phyloP scores from a whole-genome alignment of 2,888 invertebrate genomes.

The Parasteatoda lunata region DNA sequence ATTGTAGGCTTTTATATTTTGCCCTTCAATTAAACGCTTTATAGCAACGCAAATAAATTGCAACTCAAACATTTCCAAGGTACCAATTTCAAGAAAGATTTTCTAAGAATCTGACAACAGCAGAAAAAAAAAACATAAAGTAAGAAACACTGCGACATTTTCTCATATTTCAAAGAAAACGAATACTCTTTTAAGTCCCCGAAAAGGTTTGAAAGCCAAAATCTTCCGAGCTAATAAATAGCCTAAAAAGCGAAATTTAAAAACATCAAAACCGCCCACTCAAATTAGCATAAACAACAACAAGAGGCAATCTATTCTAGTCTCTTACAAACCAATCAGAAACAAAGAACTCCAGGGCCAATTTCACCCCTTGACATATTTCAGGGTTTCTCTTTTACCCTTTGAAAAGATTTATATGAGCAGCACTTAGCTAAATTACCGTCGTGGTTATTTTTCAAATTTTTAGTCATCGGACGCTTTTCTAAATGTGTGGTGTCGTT shows the following conservation, averaged over 20 bases:
- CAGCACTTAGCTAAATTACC: conserved; percentile 62
- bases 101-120: too few species aligned
- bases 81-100: too few species aligned
- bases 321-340: conserved; percentile 51
- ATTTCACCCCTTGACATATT: neutral
- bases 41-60: too few species aligned
- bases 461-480: conserved; percentile 47
- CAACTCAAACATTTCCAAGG: too few species aligned
- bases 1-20: too few species aligned
- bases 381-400: conserved; percentile 7
- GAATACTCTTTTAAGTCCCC: too few species aligned
- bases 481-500: conserved; percentile 31
- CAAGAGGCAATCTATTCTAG: conserved; percentile 35
- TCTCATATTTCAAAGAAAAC: too few species aligned
- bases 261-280: conserved; percentile 22
- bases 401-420: conserved; percentile 44
- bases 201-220: too few species aligned
- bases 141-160: too few species aligned
- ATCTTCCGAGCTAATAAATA: neutral
- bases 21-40: too few species aligned
- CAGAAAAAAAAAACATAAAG: too few species aligned
- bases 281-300: conserved; percentile 38
- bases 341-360: neutral
- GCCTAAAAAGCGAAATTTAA: neutral
- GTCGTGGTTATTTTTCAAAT: conserved; percentile 54